Conservation (phyloP, 1,140 invertebrate genomes). For the Drosophila neocordata region DNA sequence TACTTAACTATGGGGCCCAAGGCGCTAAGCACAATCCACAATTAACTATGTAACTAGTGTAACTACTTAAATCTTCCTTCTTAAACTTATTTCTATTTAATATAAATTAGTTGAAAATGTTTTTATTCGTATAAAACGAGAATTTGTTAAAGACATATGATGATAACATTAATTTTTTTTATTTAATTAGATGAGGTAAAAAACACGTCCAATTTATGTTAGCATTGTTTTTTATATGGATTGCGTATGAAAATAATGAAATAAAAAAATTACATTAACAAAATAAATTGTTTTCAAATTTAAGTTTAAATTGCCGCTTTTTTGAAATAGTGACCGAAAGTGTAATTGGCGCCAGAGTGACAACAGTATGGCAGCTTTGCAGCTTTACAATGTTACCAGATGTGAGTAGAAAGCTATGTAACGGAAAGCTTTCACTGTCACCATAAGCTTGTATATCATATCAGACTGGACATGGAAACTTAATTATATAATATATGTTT, state of each 20-base stretch:
- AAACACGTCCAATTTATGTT: slow-evolving; percentile 66
- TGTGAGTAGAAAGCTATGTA: too few species aligned
- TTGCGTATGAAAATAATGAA: slow-evolving; percentile 56
- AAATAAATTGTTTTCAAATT: neutral
- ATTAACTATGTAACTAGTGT: slow-evolving; percentile 4
- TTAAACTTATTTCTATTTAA: slow-evolving; percentile 28
- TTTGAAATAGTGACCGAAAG: too few species aligned
- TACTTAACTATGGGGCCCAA: slow-evolving; percentile 68
- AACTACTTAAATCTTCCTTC: slow-evolving; percentile 43
- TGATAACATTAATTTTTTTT: slow-evolving; percentile 48
- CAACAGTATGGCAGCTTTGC: too few species aligned
- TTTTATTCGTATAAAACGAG: slow-evolving; percentile 30
- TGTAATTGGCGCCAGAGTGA: too few species aligned
- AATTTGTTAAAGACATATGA: slow-evolving; percentile 59
- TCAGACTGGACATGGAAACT: too few species aligned
- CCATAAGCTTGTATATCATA: too few species aligned
- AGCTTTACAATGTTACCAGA: too few species aligned
- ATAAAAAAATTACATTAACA: slow-evolving; percentile 56
- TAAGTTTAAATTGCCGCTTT: neutral
- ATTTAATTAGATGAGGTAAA: slow-evolving; percentile 31
- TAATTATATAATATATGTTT: too few species aligned
- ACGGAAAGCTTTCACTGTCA: too few species aligned
- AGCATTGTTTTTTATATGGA: slow-evolving; percentile 47
- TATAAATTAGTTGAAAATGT: slow-evolving; percentile 53
- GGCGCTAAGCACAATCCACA: slow-evolving; percentile 64